These are phyloP conservation scores for Boulengeromyrus knoepffleri DNA, from an alignment of 2,113 vertebrate genomes.

Conservation along the genomic window DNA sequence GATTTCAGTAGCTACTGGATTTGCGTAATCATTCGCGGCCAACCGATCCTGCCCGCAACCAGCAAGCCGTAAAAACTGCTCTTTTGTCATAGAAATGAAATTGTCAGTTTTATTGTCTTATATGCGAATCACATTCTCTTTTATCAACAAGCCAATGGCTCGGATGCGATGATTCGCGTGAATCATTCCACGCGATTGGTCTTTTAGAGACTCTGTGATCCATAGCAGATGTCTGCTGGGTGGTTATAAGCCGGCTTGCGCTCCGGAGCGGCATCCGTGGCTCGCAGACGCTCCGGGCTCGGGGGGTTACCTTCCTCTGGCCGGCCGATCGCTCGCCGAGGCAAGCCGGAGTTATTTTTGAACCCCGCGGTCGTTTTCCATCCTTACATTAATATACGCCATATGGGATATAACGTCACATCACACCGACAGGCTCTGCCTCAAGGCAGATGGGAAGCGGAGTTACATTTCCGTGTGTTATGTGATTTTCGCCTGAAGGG, in stretches of 20 bases:
- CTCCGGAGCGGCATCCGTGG: not conserved
- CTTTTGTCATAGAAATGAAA: not conserved
- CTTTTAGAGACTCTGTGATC: conserved; percentile 4
- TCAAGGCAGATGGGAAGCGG: not conserved
- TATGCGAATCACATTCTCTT: not conserved
- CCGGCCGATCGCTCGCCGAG: not conserved
- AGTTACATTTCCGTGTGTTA: not conserved
- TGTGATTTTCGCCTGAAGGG: not conserved
- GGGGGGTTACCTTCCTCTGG: not conserved
- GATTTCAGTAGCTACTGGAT: not conserved
- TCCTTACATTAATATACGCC: not conserved
- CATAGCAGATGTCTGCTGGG: not conserved
- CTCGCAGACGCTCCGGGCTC: not conserved
- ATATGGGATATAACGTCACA: not conserved
- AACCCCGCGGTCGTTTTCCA: not conserved
- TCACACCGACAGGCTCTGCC: not conserved
- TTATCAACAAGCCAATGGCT: not conserved
- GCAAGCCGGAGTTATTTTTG: not conserved
- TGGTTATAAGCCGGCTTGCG: not conserved
- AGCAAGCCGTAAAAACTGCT: not conserved
- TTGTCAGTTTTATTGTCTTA: not conserved
- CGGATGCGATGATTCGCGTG: conserved; percentile 2
- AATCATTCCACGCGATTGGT: conserved; percentile 24
- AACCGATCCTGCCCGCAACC: not conserved
- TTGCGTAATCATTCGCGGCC: not conserved